Base-by-base conservation (phyloP, 2,113 vertebrate genomes). In the Nematolebias whitei region DNA sequence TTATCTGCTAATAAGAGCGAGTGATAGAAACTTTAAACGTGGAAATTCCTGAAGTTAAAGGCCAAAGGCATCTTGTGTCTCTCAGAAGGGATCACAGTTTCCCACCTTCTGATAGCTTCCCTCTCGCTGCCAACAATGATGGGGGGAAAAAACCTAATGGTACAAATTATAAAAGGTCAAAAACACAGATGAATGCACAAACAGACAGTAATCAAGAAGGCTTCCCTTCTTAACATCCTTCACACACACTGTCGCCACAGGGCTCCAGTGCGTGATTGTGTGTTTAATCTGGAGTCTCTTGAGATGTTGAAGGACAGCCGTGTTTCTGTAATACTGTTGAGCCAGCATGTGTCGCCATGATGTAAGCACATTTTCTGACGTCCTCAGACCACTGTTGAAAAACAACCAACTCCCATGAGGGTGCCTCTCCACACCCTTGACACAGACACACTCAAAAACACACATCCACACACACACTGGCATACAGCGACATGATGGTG, bases 351-450 rank as follows among this genome's bases (percentile, higher is more conserved):
- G 78, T 80, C 74, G 54, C 79, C 65, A 63, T 76, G 65, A 79
- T 78, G 84, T 90, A 85, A 88, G 88, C 88, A 91, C 76, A 87
- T 87, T 90, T 90, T 80, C 84, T 85, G 79, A 86, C 65, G 29
- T 56, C 74, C 71, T 76, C 66, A 67, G 76, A 75, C 86, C 85
- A 80, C 77, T 82, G 69, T 60, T 83, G 85, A 79, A 87, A 91
- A 89, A 89, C 83, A 88, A 76, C 82, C 4, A 53, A 63, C 63
- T 84, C 88, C 87, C 84, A 69, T 65, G 84, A 79, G 88, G 54
- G 56, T 26, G 9, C 15, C 22, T 39, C 19, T 12, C 45, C 47
- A 14, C 47, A 41, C 50, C 52, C 47, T 12, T 15, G 23, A 5
- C 53, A 12, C 1, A 13, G 14, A 29, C 32, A 10, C 22, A 43